Evolutionary conservation across 2,888 invertebrate genomes (phyloP).

Genomic region (Stenolophus ochropezus): DNA sequence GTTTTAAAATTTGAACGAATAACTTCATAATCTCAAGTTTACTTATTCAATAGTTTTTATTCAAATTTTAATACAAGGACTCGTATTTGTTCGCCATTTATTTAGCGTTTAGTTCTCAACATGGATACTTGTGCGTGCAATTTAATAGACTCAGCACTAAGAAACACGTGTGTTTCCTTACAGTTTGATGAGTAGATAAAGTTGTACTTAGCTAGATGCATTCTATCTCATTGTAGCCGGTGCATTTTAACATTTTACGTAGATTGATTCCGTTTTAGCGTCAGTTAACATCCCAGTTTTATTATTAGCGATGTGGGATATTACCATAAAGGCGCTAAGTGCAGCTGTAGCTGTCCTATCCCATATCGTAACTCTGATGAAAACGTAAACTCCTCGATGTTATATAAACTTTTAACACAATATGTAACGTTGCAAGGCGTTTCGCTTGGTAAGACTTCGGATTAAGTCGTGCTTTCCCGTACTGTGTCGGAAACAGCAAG

Average conservation of each 20-base stretch:
- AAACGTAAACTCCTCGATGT: constrained; percentile 52
- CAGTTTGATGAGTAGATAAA: neutral
- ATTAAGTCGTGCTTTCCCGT: constrained; percentile 47
- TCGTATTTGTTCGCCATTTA: no score
- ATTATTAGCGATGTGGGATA: constrained; percentile 36
- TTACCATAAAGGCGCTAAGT: constrained; percentile 38
- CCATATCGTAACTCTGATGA: constrained; percentile 54
- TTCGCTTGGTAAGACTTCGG: constrained; percentile 51
- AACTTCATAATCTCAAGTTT: no score
- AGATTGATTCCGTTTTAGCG: constrained; percentile 35
- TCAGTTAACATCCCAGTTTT: constrained; percentile 14
- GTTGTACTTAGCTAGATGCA: neutral
- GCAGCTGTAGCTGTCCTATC: constrained; percentile 1
- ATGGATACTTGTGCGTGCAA: neutral
- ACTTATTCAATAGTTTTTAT: no score
- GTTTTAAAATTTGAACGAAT: no score
- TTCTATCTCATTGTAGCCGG: neutral
- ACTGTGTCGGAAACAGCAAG: neutral
- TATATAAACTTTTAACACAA: constrained; percentile 54
- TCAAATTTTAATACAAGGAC: no score
- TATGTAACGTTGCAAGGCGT: constrained; percentile 50
- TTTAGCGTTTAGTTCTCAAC: neutral
- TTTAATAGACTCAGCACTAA: neutral
- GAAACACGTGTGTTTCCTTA: neutral
- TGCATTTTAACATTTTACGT: neutral